phyloP scores from a whole-genome alignment of 2,797 vertebrate species.

The Tapera naevia region DNA sequence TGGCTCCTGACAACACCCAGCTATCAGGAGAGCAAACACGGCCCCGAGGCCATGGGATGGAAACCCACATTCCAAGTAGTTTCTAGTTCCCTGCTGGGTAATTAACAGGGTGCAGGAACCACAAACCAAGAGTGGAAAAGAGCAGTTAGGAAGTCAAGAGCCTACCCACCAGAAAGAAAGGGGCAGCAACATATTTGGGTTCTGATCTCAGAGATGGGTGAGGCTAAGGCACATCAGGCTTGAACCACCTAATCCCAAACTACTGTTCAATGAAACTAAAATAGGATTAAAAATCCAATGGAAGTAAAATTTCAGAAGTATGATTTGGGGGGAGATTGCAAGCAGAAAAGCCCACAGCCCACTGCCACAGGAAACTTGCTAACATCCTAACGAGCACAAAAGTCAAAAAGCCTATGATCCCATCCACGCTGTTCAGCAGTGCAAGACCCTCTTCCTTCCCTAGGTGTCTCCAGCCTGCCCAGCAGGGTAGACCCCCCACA shows the following conservation, averaged over 20 bases:
- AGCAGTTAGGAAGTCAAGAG: neutral
- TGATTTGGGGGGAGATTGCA: accelerated
- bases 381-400: too few relatives aligned
- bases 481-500: too few relatives aligned
- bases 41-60: slow-evolving; percentile 14
- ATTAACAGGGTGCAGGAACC: slow-evolving; percentile 32
- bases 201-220: neutral
- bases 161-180: too few relatives aligned
- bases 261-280: neutral
- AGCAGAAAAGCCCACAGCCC: neutral
- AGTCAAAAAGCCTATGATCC: too few relatives aligned
- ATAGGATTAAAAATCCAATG: accelerated
- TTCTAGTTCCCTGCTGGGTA: neutral
- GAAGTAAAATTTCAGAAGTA: accelerated
- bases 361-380: neutral
- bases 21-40: neutral
- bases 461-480: too few relatives aligned
- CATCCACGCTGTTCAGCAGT: too few relatives aligned
- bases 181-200: neutral
- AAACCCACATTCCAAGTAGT: neutral
- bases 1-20: neutral
- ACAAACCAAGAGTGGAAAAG: neutral
- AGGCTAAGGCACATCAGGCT: accelerated
- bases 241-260: neutral
- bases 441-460: too few relatives aligned